phyloP scores from a whole-genome alignment of 2,888 invertebrate species.

The Stegana nigrithorax region DNA sequence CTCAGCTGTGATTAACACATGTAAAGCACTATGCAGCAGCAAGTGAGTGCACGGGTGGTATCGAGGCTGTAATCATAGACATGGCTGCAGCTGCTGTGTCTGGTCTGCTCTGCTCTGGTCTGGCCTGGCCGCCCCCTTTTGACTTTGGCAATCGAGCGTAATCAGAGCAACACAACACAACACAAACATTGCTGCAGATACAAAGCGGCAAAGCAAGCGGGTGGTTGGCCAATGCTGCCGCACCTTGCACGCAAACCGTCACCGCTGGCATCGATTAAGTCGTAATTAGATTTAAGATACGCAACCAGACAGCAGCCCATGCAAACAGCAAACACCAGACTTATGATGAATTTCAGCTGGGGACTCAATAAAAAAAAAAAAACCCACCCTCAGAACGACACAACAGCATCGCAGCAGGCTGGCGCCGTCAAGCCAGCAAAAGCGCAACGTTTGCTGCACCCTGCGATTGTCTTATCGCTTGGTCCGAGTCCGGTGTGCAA shows the following conservation, averaged over 20 bases:
- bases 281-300: constrained; percentile 69
- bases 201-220: background rate
- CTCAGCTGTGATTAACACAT: constrained; percentile 60
- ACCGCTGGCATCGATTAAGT: constrained; percentile 68
- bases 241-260: constrained; percentile 47
- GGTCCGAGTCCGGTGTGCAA: too few species aligned
- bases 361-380: background rate
- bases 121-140: constrained; percentile 41
- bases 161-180: constrained; percentile 41
- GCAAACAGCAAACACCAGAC: constrained; percentile 1
- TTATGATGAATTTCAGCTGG: constrained; percentile 22
- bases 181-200: too few species aligned
- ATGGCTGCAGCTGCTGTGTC: constrained; percentile 20
- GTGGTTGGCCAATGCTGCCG: too few species aligned
- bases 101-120: background rate
- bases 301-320: constrained; percentile 59
- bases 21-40: constrained; percentile 40
- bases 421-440: constrained; percentile 14
- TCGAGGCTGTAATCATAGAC: background rate
- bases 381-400: constrained; percentile 13
- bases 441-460: background rate
- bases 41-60: constrained; percentile 34
- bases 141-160: constrained; percentile 67
- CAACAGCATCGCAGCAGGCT: constrained; percentile 35
- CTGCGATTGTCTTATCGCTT: too few species aligned